phyloP scores from a whole-genome alignment of 2,113 vertebrate species.

The Prionailurus viverrinus region DNA sequence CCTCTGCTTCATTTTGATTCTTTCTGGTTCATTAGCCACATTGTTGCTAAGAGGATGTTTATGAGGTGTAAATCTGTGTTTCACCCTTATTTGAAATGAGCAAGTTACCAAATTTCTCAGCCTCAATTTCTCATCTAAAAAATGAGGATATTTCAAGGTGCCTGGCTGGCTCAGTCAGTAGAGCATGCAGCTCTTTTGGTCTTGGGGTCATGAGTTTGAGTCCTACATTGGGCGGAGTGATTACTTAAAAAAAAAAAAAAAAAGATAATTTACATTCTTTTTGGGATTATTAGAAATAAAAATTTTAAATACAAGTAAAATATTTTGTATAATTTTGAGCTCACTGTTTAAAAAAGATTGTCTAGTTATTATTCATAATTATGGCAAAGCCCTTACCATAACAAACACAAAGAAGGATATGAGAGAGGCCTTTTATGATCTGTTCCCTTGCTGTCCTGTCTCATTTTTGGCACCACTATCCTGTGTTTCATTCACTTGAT shows the following conservation, averaged over 20 bases:
- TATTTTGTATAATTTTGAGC: background rate
- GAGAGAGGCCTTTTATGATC: background rate
- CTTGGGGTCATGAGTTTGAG: background rate
- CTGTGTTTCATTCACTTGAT: background rate
- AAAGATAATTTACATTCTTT: background rate
- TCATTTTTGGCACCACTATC: background rate
- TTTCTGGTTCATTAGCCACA: background rate
- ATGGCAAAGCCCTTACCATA: background rate
- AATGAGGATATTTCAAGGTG: background rate
- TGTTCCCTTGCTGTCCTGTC: background rate
- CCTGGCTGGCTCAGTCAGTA: background rate
- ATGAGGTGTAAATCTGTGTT: background rate
- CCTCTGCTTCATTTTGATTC: background rate
- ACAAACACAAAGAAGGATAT: background rate
- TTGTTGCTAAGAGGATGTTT: background rate
- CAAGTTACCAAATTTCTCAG: background rate
- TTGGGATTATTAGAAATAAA: background rate
- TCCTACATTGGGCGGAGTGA: background rate
- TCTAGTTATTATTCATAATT: background rate
- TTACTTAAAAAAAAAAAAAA: background rate
- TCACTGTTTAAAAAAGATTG: background rate
- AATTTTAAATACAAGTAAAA: background rate
- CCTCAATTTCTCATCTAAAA: background rate
- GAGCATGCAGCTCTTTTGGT: background rate
- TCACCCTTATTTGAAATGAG: constrained; percentile 9